Evolutionary conservation across 2,113 vertebrate species (phyloP).

Genomic region (Cololabis saira): DNA sequence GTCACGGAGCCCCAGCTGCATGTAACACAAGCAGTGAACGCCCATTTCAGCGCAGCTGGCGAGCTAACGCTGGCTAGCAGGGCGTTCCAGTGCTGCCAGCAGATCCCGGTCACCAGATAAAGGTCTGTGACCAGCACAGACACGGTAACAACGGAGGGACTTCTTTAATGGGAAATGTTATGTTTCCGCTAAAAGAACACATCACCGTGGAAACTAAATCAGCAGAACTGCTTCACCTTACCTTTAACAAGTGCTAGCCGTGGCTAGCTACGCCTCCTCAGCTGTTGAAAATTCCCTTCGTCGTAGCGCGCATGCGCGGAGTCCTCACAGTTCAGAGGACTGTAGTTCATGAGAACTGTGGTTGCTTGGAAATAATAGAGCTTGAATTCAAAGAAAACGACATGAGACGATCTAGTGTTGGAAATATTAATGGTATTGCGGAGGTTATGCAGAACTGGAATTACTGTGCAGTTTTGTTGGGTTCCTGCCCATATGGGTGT

Average conservation of each 20-base stretch:
- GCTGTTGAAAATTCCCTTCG: slow-evolving; percentile 79
- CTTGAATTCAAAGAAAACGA: no score
- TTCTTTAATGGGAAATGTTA: no score
- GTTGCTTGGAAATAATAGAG: neutral
- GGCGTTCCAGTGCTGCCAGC: slow-evolving; percentile 34
- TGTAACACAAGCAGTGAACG: slow-evolving; percentile 66
- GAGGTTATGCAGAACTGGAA: no score
- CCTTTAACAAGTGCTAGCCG: slow-evolving; percentile 73
- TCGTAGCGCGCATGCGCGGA: slow-evolving; percentile 70
- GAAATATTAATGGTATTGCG: no score
- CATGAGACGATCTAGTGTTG: no score
- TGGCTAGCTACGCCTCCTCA: slow-evolving; percentile 74
- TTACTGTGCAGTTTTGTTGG: no score
- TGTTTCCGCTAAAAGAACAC: neutral
- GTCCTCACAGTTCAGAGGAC: slow-evolving; percentile 54
- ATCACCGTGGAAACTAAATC: slow-evolving; percentile 12
- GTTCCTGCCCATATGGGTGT: no score
- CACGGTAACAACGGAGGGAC: rapidly evolving
- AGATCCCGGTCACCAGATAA: slow-evolving; percentile 1
- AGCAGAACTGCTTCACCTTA: slow-evolving; percentile 61
- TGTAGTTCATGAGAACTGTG: slow-evolving; percentile 4
- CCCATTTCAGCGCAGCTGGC: slow-evolving; percentile 75
- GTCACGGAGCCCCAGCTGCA: slow-evolving; percentile 21
- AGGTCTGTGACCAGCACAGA: neutral
- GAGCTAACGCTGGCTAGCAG: slow-evolving; percentile 57